Conservation (phyloP, 2,888 invertebrate genomes). For the Archaeoteleia sp. region DNA sequence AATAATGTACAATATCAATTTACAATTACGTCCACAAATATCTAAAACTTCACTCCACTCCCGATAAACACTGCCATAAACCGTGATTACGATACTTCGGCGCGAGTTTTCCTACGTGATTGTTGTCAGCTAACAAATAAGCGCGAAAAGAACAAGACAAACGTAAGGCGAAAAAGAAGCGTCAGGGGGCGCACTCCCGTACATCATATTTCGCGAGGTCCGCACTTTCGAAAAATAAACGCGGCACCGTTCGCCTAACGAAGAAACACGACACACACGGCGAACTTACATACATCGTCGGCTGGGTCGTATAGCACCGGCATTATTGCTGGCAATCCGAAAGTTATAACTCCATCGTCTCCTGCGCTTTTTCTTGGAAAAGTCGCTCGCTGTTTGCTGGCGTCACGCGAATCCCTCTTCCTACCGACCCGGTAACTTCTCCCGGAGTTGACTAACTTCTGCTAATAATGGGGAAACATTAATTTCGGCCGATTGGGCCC, state of each 20-base stretch:
- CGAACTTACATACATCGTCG: slow-evolving; percentile 45
- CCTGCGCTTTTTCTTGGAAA: slow-evolving; percentile 34
- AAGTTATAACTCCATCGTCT: slow-evolving; percentile 53
- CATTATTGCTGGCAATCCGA: slow-evolving; percentile 51
- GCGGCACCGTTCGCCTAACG: slow-evolving; percentile 28
- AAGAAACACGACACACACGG: slow-evolving; percentile 54
- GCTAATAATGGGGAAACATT: slow-evolving; percentile 71
- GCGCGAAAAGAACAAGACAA: slow-evolving; percentile 2
- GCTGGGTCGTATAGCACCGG: slow-evolving; percentile 34
- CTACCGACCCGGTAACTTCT: slow-evolving; percentile 14
- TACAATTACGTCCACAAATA: no score
- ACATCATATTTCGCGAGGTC: slow-evolving; percentile 45
- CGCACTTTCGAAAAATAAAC: slow-evolving; percentile 46
- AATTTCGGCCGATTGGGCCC: slow-evolving; percentile 72
- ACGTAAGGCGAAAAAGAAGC: slow-evolving; percentile 5
- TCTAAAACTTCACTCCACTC: no score
- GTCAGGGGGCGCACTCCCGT: slow-evolving; percentile 17
- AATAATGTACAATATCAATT: no score
- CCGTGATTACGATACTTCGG: no score
- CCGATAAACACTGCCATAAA: no score
- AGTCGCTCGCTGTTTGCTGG: slow-evolving; percentile 29
- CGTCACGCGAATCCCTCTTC: slow-evolving; percentile 5
- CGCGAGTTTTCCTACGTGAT: no score
- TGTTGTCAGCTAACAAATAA: no score
- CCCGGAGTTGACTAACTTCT: slow-evolving; percentile 66